A percentile compares a stretch with the other conserved stretches of the same genome.
Evolutionary conservation across 2,113 vertebrate genomes (phyloP).

Genomic region (Numenius arquata): DNA sequence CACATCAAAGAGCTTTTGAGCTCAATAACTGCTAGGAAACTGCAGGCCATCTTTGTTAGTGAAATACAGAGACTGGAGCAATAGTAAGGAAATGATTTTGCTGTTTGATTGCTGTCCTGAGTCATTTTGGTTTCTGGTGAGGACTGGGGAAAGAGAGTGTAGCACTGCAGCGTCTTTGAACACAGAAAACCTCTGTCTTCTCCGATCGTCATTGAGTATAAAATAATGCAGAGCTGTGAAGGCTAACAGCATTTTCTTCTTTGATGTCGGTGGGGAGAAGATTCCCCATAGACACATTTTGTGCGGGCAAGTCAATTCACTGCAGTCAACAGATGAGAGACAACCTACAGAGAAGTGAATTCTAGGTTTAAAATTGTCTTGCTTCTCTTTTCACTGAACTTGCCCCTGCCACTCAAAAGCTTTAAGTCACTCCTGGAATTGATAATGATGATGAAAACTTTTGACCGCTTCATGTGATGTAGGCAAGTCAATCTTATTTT

Average conservation of each 20-base stretch:
- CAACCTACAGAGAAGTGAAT: neutral
- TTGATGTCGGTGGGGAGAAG: neutral
- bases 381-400: neutral
- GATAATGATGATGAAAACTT: neutral
- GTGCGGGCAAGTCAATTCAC: neutral
- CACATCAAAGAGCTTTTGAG: neutral
- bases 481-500: neutral
- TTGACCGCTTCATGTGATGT: neutral
- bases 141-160: neutral
- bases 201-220: neutral
- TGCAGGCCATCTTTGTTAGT: neutral
- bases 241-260: neutral
- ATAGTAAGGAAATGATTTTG: neutral
- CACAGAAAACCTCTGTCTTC: neutral
- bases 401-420: neutral
- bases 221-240: neutral
- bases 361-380: neutral
- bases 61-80: neutral
- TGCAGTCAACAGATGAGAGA: neutral
- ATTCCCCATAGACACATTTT: neutral
- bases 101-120: neutral
- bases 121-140: neutral
- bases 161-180: neutral
- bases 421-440: neutral
- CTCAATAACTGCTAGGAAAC: neutral